A percentile compares a stretch with the other conserved stretches of the same genome.
Conservation (phyloP, 1,140 invertebrate species). For the Protaetia brevitarsis region DNA sequence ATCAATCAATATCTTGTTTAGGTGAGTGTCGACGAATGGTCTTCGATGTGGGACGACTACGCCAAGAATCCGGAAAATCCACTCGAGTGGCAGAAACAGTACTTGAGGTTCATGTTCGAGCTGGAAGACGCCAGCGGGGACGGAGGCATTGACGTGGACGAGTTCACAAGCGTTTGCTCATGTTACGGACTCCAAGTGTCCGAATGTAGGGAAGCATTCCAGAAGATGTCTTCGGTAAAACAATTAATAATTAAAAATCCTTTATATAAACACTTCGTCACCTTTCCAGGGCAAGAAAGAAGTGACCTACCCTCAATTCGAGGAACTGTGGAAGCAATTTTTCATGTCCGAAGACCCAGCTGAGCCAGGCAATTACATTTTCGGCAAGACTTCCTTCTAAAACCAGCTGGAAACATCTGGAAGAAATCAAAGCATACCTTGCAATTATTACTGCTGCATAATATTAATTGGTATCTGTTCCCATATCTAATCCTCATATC, state of each 20-base stretch:
- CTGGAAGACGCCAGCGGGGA: conserved; percentile 83
- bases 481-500: too few species aligned
- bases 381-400: conserved; percentile 77
- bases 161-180: conserved; percentile 78
- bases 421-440: background rate
- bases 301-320: conserved; percentile 73
- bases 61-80: conserved; percentile 70
- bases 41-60: conserved; percentile 82
- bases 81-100: conserved; percentile 76
- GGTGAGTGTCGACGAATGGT: conserved; percentile 78
- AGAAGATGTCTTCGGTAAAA: conserved; percentile 68
- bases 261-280: background rate
- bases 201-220: conserved; percentile 76
- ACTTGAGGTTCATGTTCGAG: conserved; percentile 86
- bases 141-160: conserved; percentile 75
- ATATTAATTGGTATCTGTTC: background rate
- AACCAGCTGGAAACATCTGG: background rate
- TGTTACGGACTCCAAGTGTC: conserved; percentile 69
- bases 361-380: conserved; percentile 79
- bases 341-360: conserved; percentile 75
- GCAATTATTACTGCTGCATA: background rate
- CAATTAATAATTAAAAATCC: background rate
- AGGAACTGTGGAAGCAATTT: conserved; percentile 77
- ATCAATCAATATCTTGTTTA: too few species aligned
- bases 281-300: conserved; percentile 61